phyloP scores from a whole-genome alignment of 2,888 invertebrate genomes.

The Acrobasis suavella region DNA sequence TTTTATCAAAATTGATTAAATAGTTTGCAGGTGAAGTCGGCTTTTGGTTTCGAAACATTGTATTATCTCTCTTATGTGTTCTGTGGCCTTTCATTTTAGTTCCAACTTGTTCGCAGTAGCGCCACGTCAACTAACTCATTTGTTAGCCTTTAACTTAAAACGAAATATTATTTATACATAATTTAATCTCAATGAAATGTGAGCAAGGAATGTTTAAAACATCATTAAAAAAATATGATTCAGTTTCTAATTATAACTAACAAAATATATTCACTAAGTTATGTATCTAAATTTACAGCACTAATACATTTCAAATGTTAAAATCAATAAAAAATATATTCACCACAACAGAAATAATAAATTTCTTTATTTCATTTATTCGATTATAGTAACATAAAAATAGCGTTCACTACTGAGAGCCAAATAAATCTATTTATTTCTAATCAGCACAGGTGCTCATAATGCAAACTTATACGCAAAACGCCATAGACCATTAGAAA shows the following conservation, averaged over 20 bases:
- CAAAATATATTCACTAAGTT: conserved; percentile 10
- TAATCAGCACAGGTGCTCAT: neutral
- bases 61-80: too few species aligned
- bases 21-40: too few species aligned
- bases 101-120: too few species aligned
- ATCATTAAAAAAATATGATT: conserved; percentile 12
- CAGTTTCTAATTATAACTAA: conserved; percentile 6
- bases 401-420: neutral
- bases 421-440: neutral
- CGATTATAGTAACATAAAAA: neutral
- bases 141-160: too few species aligned
- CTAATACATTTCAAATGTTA: conserved; percentile 12
- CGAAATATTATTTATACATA: too few species aligned
- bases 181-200: conserved; percentile 11
- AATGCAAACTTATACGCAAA: too few species aligned
- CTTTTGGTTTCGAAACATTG: too few species aligned
- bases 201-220: conserved; percentile 14
- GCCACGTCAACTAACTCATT: too few species aligned
- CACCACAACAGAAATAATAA: neutral
- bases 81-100: too few species aligned
- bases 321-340: conserved; percentile 16
- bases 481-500: too few species aligned
- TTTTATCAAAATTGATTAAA: too few species aligned
- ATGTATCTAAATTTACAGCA: neutral
- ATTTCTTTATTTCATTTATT: neutral